phyloP scores from a whole-genome alignment of 92 coral and sea anemone species.

The Hydrozoanthus gracilis region DNA sequence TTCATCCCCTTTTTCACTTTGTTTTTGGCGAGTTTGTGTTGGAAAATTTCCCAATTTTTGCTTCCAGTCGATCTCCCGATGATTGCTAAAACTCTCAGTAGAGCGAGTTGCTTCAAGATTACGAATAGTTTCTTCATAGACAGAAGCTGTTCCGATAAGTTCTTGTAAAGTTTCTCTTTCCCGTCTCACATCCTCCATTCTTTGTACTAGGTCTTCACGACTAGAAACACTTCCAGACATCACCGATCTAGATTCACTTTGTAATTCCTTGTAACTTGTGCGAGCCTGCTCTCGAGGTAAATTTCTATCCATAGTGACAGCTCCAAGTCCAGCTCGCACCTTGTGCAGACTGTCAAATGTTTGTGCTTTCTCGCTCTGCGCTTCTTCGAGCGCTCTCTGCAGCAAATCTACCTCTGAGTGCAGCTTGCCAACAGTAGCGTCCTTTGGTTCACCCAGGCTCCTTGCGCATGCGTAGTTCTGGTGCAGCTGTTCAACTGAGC shows the following conservation, averaged over 20 bases:
- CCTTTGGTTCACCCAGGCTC: slow-evolving; percentile 80
- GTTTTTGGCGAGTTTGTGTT: slow-evolving; percentile 34
- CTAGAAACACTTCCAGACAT: slow-evolving; percentile 45
- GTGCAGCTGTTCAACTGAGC: slow-evolving; percentile 78
- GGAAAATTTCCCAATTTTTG: slow-evolving; percentile 13
- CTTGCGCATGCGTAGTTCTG: slow-evolving; percentile 91
- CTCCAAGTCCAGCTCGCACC: slow-evolving; percentile 83
- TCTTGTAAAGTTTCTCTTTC: slow-evolving; percentile 86
- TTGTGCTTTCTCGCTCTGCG: slow-evolving; percentile 74
- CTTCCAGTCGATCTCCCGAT: slow-evolving; percentile 34
- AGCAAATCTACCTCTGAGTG: slow-evolving; percentile 79
- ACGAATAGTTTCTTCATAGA: slow-evolving; percentile 83
- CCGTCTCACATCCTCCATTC: slow-evolving; percentile 74
- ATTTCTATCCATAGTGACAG: slow-evolving; percentile 72
- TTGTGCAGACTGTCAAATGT: slow-evolving; percentile 72
- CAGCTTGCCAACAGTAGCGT: slow-evolving; percentile 79
- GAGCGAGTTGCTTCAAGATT: slow-evolving; percentile 50
- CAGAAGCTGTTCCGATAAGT: slow-evolving; percentile 81
- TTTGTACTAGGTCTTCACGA: slow-evolving; percentile 59
- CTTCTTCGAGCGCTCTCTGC: slow-evolving; percentile 79
- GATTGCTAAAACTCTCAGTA: slow-evolving; percentile 35
- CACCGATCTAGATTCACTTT: slow-evolving; percentile 49
- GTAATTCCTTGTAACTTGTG: slow-evolving; percentile 52
- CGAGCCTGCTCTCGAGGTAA: slow-evolving; percentile 84
- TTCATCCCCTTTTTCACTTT: slow-evolving; percentile 69